Evolutionary conservation across 2,113 vertebrate species (phyloP).

Genomic region (Furnarius figulus): DNA sequence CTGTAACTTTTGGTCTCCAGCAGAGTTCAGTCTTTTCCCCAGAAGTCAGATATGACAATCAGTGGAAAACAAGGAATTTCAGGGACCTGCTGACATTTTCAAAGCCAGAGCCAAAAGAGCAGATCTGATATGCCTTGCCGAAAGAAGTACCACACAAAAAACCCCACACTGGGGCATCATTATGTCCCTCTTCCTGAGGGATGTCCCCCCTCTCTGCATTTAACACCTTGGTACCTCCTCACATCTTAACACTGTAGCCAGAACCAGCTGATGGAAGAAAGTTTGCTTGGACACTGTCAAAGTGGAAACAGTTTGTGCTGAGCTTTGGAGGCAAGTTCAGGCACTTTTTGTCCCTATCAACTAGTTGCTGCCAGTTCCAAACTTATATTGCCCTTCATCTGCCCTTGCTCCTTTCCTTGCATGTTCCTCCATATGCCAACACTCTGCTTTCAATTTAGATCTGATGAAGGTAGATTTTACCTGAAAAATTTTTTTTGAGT

Average conservation of each 20-base stretch:
- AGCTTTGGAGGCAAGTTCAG: background rate
- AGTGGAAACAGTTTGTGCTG: background rate
- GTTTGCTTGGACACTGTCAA: background rate
- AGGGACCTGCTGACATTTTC: background rate
- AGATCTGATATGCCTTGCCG: background rate
- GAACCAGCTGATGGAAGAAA: background rate
- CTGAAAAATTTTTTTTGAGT: background rate
- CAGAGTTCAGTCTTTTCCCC: background rate
- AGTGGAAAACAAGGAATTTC: background rate
- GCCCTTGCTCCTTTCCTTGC: background rate
- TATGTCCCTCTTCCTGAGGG: background rate
- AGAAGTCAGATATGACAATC: background rate
- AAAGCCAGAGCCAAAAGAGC: background rate
- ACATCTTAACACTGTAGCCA: background rate
- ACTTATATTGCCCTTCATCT: background rate
- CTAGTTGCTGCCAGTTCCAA: background rate
- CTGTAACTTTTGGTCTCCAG: background rate
- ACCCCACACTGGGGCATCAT: accelerated
- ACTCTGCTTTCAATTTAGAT: background rate
- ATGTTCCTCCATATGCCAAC: background rate
- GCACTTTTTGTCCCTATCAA: background rate
- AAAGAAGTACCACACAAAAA: background rate
- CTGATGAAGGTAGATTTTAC: background rate
- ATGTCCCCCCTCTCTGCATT: accelerated
- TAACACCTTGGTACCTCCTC: background rate